Percentiles rank a stretch among this genome's conserved stretches.
phyloP scores from a whole-genome alignment of 2,113 vertebrate genomes.

The Upupa epops region DNA sequence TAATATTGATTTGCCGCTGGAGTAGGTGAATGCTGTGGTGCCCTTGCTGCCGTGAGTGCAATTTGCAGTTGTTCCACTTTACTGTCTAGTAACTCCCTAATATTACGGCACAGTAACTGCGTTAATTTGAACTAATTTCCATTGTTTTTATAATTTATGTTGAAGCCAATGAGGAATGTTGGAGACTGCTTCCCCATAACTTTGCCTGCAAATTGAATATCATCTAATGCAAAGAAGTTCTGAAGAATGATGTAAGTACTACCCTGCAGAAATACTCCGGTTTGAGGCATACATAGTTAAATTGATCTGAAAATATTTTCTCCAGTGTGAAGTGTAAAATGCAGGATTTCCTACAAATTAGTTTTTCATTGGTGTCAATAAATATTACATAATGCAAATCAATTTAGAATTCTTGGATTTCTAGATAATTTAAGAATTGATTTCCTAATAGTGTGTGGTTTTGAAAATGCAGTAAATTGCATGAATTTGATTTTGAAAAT shows the following conservation, averaged over 20 bases:
- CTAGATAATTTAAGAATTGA: not conserved
- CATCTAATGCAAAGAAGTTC: not conserved
- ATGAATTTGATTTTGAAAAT: not conserved
- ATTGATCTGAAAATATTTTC: not conserved
- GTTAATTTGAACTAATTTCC: not conserved
- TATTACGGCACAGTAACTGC: not conserved
- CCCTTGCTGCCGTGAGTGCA: not conserved
- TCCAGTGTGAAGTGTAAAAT: conserved; percentile 23
- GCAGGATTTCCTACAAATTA: not conserved
- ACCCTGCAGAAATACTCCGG: not conserved
- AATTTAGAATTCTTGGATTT: not conserved
- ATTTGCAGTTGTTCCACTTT: not conserved
- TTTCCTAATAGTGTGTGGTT: not conserved
- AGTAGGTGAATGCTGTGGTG: not conserved
- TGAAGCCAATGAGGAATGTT: not conserved
- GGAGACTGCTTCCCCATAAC: not conserved
- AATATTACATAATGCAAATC: conserved; percentile 9
- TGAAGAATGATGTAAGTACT: not conserved
- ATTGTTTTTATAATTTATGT: not conserved
- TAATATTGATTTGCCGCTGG: not conserved
- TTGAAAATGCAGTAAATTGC: not conserved
- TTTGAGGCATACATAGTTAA: not conserved
- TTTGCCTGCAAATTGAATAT: not conserved
- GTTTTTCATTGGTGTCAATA: conserved; percentile 24
- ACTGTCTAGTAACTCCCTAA: not conserved